A percentile compares a stretch with the other conserved stretches of the same genome.
phyloP scores from a whole-genome alignment of 2,888 invertebrate species.

The Heterodera filipjevi region DNA sequence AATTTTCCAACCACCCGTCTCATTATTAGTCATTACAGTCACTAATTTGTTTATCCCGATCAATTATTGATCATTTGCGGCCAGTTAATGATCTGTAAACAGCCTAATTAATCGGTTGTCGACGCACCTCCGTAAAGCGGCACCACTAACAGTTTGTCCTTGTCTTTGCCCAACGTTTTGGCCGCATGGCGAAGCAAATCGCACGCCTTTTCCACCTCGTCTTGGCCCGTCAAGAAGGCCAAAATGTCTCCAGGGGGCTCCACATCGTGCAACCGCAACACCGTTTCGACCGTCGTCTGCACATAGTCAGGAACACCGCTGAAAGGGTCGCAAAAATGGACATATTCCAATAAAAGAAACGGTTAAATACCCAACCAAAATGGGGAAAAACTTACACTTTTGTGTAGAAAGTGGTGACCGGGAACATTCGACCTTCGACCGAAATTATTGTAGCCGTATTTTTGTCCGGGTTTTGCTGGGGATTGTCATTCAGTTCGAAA shows the following conservation, averaged over 20 bases:
- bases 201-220: conserved; percentile 64
- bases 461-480: conserved; percentile 65
- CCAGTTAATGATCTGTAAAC: no score
- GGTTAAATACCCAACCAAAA: no score
- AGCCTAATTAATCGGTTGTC: no score
- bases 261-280: conserved; percentile 79
- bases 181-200: conserved; percentile 52
- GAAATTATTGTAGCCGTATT: conserved; percentile 81
- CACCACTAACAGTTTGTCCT: conserved; percentile 70
- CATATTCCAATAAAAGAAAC: no score
- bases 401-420: conserved; percentile 82
- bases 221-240: conserved; percentile 74
- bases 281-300: conserved; percentile 76
- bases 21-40: no score
- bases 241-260: conserved; percentile 79
- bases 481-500: conserved; percentile 66
- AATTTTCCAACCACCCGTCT: neutral
- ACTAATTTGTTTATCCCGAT: no score
- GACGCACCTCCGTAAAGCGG: conserved; percentile 90
- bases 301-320: conserved; percentile 60
- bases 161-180: conserved; percentile 46
- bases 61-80: no score
- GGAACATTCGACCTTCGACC: conserved; percentile 84
- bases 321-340: conserved; percentile 31
- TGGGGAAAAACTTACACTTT: conserved; percentile 68